Evolutionary conservation across 1,140 invertebrate species (phyloP).

Genomic region (Drosophila watanabei): DNA sequence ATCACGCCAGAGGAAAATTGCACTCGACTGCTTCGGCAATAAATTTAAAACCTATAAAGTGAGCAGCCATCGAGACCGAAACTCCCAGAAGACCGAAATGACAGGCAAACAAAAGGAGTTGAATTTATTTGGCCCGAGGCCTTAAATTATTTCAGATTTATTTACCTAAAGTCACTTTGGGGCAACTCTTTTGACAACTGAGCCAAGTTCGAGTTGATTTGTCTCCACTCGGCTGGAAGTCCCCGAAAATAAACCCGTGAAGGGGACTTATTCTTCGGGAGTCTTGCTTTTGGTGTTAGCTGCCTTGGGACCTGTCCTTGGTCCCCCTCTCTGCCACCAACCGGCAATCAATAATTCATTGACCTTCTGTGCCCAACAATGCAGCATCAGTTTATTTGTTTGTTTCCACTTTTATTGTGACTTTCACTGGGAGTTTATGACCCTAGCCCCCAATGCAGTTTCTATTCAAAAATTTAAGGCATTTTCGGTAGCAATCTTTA

Average conservation of each 20-base stretch:
- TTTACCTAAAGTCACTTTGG: conserved; percentile 48
- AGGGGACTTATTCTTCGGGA: conserved; percentile 11
- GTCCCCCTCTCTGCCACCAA: not conserved
- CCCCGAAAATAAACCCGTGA: conserved; percentile 17
- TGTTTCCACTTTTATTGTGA: conserved; percentile 14
- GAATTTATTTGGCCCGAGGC: conserved; percentile 41
- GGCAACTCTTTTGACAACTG: conserved; percentile 44
- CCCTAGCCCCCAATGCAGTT: conserved; percentile 8
- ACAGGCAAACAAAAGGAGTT: conserved; percentile 42
- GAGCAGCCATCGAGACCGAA: conserved; percentile 17
- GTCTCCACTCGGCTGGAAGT: conserved; percentile 29
- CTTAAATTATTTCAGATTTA: conserved; percentile 52
- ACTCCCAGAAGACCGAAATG: conserved; percentile 26
- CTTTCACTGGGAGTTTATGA: conserved; percentile 1
- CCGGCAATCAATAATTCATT: conserved; percentile 47
- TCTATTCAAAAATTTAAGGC: conserved; percentile 18
- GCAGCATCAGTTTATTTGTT: conserved; percentile 37
- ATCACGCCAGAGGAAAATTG: conserved; percentile 26
- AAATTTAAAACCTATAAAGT: conserved; percentile 37
- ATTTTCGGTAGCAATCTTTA: conserved; percentile 4
- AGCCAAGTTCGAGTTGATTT: conserved; percentile 27
- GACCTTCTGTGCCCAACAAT: conserved; percentile 45
- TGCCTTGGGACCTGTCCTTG: conserved; percentile 15
- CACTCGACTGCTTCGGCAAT: conserved; percentile 37
- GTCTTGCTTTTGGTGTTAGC: conserved; percentile 6